These are phyloP conservation scores for Amphipyra tragopoginis DNA, from an alignment of 2,888 invertebrate species.

Conservation along the genomic window DNA sequence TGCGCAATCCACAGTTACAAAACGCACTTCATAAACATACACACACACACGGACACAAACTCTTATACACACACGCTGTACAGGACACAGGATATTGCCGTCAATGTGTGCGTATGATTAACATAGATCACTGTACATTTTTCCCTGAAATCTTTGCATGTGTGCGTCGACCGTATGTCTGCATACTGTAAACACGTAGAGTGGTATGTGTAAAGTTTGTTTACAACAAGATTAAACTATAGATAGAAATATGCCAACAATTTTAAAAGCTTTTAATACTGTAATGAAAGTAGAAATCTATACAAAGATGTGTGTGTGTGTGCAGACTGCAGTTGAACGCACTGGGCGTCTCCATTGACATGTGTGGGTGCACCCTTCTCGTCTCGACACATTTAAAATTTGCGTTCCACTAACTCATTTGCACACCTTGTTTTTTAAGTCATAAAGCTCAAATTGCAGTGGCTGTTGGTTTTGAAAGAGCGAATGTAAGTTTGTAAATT, in stretches of 20 bases:
- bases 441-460: conserved; percentile 62
- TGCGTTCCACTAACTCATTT: conserved; percentile 16
- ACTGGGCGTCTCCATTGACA: conserved; percentile 68
- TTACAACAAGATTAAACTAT: conserved; percentile 50
- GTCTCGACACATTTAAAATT: conserved; percentile 70
- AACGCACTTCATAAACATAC: conserved; percentile 64
- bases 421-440: conserved; percentile 16
- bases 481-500: conserved; percentile 63
- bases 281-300: conserved; percentile 65
- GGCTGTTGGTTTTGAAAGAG: conserved; percentile 19
- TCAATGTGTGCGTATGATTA: conserved; percentile 48
- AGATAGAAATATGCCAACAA: conserved; percentile 58
- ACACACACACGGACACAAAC: conserved; percentile 46
- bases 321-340: conserved; percentile 80
- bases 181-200: conserved; percentile 16
- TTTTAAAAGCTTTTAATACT: conserved; percentile 62
- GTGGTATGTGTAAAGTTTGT: conserved; percentile 32
- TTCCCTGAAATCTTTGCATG: conserved; percentile 50
- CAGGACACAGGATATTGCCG: conserved; percentile 51
- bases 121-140: conserved; percentile 51
- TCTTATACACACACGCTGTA: conserved; percentile 18
- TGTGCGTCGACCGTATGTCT: conserved; percentile 29
- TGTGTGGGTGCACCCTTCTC: conserved; percentile 86
- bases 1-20: conserved; percentile 66
- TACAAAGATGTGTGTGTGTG: conserved; percentile 63